Evolutionary conservation across 2,113 vertebrate species (phyloP), one percentile per base, ranked within the genome.

Genomic region (Pelodiscus sinensis): DNA sequence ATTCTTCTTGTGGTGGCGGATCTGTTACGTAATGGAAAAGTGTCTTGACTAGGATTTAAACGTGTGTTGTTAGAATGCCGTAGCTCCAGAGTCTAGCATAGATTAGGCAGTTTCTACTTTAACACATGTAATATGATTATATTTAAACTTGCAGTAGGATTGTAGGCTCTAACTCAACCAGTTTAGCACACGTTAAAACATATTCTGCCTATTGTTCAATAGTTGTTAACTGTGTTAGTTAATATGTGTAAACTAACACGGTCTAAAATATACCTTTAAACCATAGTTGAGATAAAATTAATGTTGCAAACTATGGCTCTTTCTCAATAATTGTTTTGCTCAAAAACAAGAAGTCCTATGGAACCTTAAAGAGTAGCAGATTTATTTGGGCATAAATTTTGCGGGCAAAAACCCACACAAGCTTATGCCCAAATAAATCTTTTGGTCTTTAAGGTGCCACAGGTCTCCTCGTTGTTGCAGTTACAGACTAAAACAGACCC

Each of bases 31-130:
- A 60, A 51, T 24, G 56, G n/a, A 13, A 10, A 57, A 13, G 10
- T n/a, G 50, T 77, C 38, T 6, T 80, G 57, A 73, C 14, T 51
- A 25, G 35, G 22, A 4, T 6, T 6, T 6, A 4, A 51, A 71
- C 68, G 31, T 2, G 0, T 1, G 5, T 54, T 8, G 29, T 56
- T 62, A 31, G 13, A 44, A 75, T 31, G 16, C 2, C 3, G 12
- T 21, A 1, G 4, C 3, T 88, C 60, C 24, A 5, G 15, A 3
- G 55, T 86, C 38, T 52, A 27, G 6, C 8, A 2, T 3, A 15
- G 58, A 25, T 35, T 38, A 82, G 81, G 8, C 31, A 50, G 38
- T 5, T 6, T 50, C 15, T 50, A 44, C 73, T 77, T 50, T 27
- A 50, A 25, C 38, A 50, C 12, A 25, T 50, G 73, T 21, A 14